Base-by-base conservation (phyloP, 2,113 vertebrate species). In the Gobius niger region DNA sequence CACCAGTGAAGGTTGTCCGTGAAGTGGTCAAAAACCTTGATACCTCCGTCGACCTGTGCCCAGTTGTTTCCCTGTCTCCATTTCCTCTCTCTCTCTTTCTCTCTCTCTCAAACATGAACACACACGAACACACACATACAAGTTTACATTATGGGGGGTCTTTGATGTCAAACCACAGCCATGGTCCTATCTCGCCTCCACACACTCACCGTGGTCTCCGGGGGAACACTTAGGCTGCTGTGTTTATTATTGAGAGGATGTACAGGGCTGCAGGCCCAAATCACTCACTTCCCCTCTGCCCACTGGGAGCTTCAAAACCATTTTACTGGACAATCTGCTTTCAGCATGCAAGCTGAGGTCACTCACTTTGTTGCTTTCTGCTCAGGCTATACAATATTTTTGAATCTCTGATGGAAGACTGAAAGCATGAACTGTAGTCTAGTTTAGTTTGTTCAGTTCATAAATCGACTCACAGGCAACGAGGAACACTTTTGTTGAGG, bases 181-280 rank as follows among this genome's bases (percentile, higher is more conserved):
- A 73, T 40, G 72, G 82, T 57, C 78, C 65, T 69, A 41, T 78
- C 70, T 70, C 63, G 71, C 68, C 64, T 64, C 76, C 73, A 70
- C 42, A 74, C 64, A 62, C 70, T 16, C 76, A 57, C 44, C 47
- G 56, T 77, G 73, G 77, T 81, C 82, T 65, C 76, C 54, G 0
- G 47, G 74, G 76, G 70, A 50, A 68, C 67, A 3, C 53, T 83
- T 75, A 63, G 77, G 68, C 73, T 77, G 82, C 44, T 1, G 51
- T 87, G 79, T 88, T 88, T 88, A 83, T 68, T 80, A 70, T 74
- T 62, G 16, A 68, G 79, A 82, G 86, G 86, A 88, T 85, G 85
- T 82, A 63, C 60, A 73, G 63, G 64, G 70, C 68, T 76, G 64
- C 72, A 73, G 70, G 68, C 68, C 77, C 68, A 83, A 88, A 88